phyloP scores from a whole-genome alignment of 92 coral and sea anemone species.

The Palythoa caribaeorum region DNA sequence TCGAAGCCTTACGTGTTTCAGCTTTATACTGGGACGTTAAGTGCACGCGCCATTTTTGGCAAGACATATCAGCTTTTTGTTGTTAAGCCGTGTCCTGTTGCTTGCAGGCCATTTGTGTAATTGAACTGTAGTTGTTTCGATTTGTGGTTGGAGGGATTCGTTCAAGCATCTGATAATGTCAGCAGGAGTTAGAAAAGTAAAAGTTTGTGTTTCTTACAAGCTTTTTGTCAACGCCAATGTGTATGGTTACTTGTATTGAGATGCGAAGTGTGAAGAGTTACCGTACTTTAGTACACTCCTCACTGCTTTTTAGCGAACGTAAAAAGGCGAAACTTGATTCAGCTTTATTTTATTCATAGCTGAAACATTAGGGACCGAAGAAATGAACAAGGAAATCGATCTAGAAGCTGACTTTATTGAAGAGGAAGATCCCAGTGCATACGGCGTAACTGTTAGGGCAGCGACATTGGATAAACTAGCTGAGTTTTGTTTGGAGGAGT shows the following conservation, averaged over 20 bases:
- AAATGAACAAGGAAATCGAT: slow-evolving; percentile 48
- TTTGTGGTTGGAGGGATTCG: slow-evolving; percentile 38
- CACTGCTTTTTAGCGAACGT: background rate
- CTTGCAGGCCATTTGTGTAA: slow-evolving; percentile 14
- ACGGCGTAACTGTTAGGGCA: slow-evolving; percentile 60
- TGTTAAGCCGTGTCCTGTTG: slow-evolving; percentile 35
- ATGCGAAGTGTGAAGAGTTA: slow-evolving; percentile 35
- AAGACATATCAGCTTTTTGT: slow-evolving; percentile 33
- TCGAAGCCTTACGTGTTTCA: slow-evolving; percentile 21
- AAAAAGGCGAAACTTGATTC: slow-evolving; percentile 10
- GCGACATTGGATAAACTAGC: slow-evolving; percentile 92
- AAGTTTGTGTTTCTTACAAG: background rate
- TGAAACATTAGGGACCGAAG: slow-evolving; percentile 34
- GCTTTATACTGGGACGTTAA: slow-evolving; percentile 12
- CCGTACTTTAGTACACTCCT: background rate
- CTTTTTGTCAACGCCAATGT: background rate
- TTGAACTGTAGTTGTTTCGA: slow-evolving; percentile 7
- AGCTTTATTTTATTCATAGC: slow-evolving; percentile 34
- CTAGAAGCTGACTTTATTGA: slow-evolving; percentile 58
- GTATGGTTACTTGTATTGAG: slow-evolving; percentile 14
- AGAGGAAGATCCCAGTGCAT: slow-evolving; percentile 68
- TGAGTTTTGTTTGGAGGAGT: slow-evolving; percentile 86
- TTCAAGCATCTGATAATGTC: slow-evolving; percentile 9
- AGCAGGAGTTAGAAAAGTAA: slow-evolving; percentile 30
- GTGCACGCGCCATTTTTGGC: slow-evolving; percentile 43